phyloP scores from a whole-genome alignment of 92 coral and sea anemone genomes.

The Porites rus region DNA sequence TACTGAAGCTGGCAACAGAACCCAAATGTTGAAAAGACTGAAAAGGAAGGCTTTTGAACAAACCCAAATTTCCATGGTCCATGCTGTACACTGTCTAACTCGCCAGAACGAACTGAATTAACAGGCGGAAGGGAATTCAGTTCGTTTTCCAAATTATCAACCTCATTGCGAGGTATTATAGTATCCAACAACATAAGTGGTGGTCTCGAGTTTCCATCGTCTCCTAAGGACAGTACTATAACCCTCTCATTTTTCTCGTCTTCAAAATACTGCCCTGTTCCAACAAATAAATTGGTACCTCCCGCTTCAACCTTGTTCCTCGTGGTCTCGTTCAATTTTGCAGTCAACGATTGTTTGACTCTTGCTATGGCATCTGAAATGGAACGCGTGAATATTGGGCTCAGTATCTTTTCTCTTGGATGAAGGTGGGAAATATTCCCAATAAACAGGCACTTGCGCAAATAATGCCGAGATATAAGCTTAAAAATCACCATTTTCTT shows the following conservation, averaged over 20 bases:
- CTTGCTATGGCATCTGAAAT: constrained; percentile 43
- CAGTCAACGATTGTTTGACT: constrained; percentile 30
- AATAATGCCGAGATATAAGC: neutral
- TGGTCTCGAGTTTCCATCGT: constrained; percentile 27
- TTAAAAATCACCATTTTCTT: neutral
- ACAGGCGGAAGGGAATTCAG: constrained; percentile 44
- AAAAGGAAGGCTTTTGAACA: constrained; percentile 59
- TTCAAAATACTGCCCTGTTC: constrained; percentile 84
- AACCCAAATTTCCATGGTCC: constrained; percentile 76
- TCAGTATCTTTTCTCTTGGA: constrained; percentile 3
- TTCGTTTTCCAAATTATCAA: constrained; percentile 52
- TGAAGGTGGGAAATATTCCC: neutral
- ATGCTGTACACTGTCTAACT: constrained; percentile 73
- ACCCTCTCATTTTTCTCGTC: constrained; percentile 71
- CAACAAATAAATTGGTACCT: constrained; percentile 50
- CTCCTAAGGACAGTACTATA: constrained; percentile 61
- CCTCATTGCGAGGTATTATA: constrained; percentile 54
- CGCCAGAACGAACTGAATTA: constrained; percentile 57
- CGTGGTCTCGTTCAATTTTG: neutral
- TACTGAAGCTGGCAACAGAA: constrained; percentile 38
- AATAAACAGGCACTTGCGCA: neutral
- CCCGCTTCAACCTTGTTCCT: neutral
- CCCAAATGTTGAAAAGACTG: constrained; percentile 71
- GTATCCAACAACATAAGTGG: constrained; percentile 69
- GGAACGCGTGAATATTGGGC: neutral